A percentile compares a stretch with the other conserved stretches of the same genome.
These are phyloP conservation scores for Euzetes globulus DNA, from an alignment of 2,888 invertebrate genomes.

Conservation along the genomic window DNA sequence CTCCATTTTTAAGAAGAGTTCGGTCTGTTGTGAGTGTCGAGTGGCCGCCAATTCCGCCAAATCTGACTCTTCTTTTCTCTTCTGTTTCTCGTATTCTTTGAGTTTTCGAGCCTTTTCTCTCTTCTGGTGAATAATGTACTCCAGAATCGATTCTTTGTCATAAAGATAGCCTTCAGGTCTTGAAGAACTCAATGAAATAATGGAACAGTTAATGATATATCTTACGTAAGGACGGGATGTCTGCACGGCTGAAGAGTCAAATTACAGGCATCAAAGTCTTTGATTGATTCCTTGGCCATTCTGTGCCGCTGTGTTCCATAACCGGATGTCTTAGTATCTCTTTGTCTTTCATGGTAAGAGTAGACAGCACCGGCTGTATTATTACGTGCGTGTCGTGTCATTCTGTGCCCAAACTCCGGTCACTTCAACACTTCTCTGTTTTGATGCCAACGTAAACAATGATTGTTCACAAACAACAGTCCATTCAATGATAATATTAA, in stretches of 20 bases:
- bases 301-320: constrained; percentile 63
- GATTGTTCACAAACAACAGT: too few relatives aligned
- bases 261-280: constrained; percentile 96
- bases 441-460: too few relatives aligned
- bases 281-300: constrained; percentile 86
- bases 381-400: constrained; percentile 95
- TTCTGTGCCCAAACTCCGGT: constrained; percentile 46
- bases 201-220: background rate
- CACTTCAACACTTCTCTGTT: background rate
- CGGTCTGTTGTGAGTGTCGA: constrained; percentile 65
- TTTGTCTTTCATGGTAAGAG: constrained; percentile 94
- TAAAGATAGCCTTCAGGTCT: constrained; percentile 83
- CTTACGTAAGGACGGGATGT: constrained; percentile 78
- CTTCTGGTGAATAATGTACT: constrained; percentile 90
- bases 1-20: constrained; percentile 72
- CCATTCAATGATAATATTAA: too few relatives aligned
- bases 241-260: constrained; percentile 92
- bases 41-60: constrained; percentile 61
- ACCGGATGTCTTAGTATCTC: constrained; percentile 87
- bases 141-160: constrained; percentile 92
- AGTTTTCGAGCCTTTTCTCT: constrained; percentile 77
- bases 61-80: constrained; percentile 62
- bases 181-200: constrained; percentile 31
- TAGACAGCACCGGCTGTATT: constrained; percentile 97
- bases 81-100: constrained; percentile 84